Conservation (phyloP, 2,113 vertebrate genomes). For the Cairina moschata region DNA sequence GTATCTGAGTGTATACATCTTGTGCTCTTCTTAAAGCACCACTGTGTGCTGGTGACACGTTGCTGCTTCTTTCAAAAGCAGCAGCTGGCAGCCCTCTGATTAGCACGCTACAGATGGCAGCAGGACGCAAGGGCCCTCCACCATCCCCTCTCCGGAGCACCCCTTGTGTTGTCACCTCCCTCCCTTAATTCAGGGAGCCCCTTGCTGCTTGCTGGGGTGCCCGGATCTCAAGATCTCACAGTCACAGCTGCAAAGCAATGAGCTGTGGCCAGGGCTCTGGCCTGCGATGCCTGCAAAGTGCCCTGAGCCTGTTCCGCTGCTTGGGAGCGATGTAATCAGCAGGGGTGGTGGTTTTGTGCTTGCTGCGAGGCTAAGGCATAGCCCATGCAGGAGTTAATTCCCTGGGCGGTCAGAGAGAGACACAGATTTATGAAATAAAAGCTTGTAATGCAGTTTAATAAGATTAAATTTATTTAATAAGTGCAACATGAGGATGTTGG, state of each 20-base stretch:
- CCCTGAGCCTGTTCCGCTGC: fast-evolving
- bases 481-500: background rate
- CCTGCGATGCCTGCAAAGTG: fast-evolving
- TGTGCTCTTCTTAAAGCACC: background rate
- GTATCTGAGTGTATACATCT: background rate
- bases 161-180: background rate
- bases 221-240: background rate
- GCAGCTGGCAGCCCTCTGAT: slow-evolving; percentile 26
- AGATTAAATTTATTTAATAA: slow-evolving; percentile 65
- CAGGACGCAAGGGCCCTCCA: background rate
- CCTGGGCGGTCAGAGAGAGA: background rate
- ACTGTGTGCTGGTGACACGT: background rate
- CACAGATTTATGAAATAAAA: slow-evolving; percentile 38
- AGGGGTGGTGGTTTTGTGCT: background rate
- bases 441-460: slow-evolving; percentile 54
- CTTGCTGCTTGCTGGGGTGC: background rate
- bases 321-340: fast-evolving
- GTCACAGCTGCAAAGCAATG: background rate
- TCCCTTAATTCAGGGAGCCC: background rate
- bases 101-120: background rate
- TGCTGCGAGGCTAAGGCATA: background rate
- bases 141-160: background rate
- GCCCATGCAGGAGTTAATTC: slow-evolving; percentile 37
- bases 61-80: background rate
- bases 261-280: background rate